Evolutionary conservation across 2,113 vertebrate species (phyloP).

Genomic region (Oncorhynchus gorbuscha): DNA sequence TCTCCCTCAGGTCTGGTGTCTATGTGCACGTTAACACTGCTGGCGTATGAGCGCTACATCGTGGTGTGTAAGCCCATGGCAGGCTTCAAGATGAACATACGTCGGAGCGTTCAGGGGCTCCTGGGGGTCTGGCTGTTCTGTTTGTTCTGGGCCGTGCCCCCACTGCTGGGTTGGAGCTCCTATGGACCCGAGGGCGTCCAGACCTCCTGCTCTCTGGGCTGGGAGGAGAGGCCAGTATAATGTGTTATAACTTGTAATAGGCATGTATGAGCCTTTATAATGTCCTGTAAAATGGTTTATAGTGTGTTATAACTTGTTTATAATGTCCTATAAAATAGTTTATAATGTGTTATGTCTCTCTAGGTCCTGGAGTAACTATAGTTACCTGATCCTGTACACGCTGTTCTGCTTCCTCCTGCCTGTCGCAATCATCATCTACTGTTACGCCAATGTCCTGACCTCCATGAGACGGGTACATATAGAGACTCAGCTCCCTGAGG

Average conservation of each 20-base stretch:
- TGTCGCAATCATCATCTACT: conserved; percentile 64
- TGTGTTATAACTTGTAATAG: too few relatives aligned
- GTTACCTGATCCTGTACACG: conserved; percentile 71
- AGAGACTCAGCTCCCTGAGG: too few relatives aligned
- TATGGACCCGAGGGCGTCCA: conserved; percentile 65
- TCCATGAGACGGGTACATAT: conserved; percentile 55
- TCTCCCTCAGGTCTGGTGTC: conserved; percentile 65
- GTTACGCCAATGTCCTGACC: conserved; percentile 61
- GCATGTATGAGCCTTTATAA: too few relatives aligned
- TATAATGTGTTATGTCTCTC: too few relatives aligned
- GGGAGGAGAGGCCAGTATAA: conserved; percentile 49
- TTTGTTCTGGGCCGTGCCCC: conserved; percentile 65
- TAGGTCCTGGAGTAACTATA: conserved; percentile 65
- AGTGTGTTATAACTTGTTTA: too few relatives aligned
- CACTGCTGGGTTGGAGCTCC: conserved; percentile 69
- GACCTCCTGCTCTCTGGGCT: conserved; percentile 70
- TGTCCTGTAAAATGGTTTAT: too few relatives aligned
- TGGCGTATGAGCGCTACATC: conserved; percentile 69
- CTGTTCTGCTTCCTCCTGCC: conserved; percentile 64
- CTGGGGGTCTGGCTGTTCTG: conserved; percentile 68
- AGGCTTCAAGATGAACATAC: conserved; percentile 56
- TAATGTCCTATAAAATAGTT: too few relatives aligned
- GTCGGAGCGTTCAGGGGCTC: conserved; percentile 55
- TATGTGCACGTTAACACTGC: conserved; percentile 67
- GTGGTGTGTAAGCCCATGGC: conserved; percentile 63